These are phyloP conservation scores for Bombylius major DNA, from an alignment of 2,888 invertebrate genomes.

Conservation along the genomic window DNA sequence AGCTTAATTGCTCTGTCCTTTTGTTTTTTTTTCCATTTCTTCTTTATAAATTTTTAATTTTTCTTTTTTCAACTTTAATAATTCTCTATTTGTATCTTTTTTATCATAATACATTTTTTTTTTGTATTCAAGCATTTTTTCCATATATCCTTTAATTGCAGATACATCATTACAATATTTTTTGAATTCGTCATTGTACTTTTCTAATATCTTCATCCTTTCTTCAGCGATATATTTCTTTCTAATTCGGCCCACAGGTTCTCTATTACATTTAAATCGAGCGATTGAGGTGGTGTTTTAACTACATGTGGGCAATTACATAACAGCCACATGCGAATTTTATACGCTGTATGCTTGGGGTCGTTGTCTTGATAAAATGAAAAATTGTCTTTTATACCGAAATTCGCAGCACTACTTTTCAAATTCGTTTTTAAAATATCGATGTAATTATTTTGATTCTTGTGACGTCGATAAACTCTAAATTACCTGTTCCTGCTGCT, in stretches of 20 bases:
- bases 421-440: neutral
- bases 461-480: neutral
- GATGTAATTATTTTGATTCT: neutral
- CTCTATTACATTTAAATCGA: neutral
- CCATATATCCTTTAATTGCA: too few species aligned
- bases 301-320: neutral
- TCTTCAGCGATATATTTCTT: neutral
- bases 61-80: too few species aligned
- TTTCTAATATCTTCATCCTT: too few species aligned
- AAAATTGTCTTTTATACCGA: neutral
- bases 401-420: neutral
- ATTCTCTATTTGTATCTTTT: too few species aligned
- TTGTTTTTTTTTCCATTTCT: too few species aligned
- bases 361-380: neutral
- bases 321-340: neutral
- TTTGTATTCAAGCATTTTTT: too few species aligned
- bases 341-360: neutral
- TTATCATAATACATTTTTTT: too few species aligned
- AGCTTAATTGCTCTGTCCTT: too few species aligned
- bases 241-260: neutral
- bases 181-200: too few species aligned
- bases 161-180: too few species aligned
- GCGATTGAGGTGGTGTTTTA: neutral
- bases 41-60: too few species aligned
- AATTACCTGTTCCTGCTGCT: neutral